Evolutionary conservation across 1,140 invertebrate species (phyloP).

Genomic region (Achroia grisella): DNA sequence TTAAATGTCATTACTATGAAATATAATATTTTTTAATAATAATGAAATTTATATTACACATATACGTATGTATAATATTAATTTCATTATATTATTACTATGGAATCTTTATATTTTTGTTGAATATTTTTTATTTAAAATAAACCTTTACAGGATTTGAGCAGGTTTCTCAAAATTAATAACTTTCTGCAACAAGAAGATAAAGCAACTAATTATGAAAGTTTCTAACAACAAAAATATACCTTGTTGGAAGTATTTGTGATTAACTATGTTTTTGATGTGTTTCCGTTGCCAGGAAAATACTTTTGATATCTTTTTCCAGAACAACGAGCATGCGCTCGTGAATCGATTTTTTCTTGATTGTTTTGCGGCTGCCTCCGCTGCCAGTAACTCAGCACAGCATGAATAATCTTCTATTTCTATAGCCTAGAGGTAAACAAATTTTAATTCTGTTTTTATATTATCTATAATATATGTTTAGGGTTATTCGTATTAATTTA

Average conservation of each 20-base stretch:
- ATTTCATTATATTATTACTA: too few species aligned
- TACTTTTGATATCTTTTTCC: conserved; percentile 67
- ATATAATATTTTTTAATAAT: too few species aligned
- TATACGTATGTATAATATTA: too few species aligned
- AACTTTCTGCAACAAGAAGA: too few species aligned
- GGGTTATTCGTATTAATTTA: background rate
- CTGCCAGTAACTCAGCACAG: conserved; percentile 80
- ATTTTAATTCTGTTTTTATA: too few species aligned
- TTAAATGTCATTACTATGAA: too few species aligned
- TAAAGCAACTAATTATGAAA: background rate
- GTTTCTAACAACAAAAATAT: conserved; percentile 3
- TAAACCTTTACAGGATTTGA: too few species aligned
- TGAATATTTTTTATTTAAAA: too few species aligned
- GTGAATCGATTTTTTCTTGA: conserved; percentile 63
- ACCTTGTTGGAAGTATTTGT: conserved; percentile 95
- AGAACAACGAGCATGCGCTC: conserved; percentile 66
- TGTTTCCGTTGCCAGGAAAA: conserved; percentile 75
- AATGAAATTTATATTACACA: too few species aligned
- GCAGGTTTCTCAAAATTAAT: too few species aligned
- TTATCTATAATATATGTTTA: too few species aligned
- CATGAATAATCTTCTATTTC: conserved; percentile 83
- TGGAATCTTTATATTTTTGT: too few species aligned
- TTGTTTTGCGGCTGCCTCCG: conserved; percentile 73
- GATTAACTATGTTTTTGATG: conserved; percentile 84
- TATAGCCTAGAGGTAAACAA: conserved; percentile 37